phyloP scores from a whole-genome alignment of 2,797 vertebrate species.

The Syndactyla subalaris region DNA sequence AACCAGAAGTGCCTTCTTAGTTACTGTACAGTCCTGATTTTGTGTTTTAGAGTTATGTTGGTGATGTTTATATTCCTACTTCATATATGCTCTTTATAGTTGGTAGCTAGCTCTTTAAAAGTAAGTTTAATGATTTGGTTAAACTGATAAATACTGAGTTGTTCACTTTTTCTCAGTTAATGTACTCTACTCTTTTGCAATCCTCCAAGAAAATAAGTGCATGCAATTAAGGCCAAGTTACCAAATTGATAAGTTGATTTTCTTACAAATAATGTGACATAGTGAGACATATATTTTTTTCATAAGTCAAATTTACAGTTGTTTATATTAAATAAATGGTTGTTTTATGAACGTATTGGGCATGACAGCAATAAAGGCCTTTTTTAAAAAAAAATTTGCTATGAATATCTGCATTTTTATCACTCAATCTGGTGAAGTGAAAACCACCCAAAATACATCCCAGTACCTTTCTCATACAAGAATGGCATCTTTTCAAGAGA shows the following conservation, averaged over 20 bases:
- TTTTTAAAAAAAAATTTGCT: not conserved
- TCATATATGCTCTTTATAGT: slow-evolving; percentile 15
- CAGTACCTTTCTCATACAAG: not conserved
- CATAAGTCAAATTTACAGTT: slow-evolving; percentile 8
- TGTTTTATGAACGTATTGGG: not conserved
- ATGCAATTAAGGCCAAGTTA: not conserved
- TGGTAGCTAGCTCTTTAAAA: slow-evolving; percentile 7
- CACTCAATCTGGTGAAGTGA: not conserved
- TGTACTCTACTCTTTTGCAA: not conserved
- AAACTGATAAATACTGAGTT: not conserved
- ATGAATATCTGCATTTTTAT: not conserved
- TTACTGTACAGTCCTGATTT: not conserved
- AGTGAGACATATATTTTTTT: slow-evolving; percentile 2
- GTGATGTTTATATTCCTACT: not conserved
- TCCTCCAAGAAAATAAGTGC: not conserved
- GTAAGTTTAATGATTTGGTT: not conserved
- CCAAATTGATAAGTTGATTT: slow-evolving; percentile 17
- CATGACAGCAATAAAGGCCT: slow-evolving; percentile 48
- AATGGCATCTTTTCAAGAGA: not conserved
- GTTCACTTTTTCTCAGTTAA: not conserved
- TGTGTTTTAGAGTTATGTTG: not conserved
- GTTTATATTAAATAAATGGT: slow-evolving; percentile 6
- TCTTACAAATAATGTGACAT: slow-evolving; percentile 14
- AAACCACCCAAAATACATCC: not conserved
- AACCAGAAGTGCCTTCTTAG: slow-evolving; percentile 17